Evolutionary conservation across 2,888 invertebrate genomes (phyloP).

Genomic region (Spatulosminthurus flaviceps): DNA sequence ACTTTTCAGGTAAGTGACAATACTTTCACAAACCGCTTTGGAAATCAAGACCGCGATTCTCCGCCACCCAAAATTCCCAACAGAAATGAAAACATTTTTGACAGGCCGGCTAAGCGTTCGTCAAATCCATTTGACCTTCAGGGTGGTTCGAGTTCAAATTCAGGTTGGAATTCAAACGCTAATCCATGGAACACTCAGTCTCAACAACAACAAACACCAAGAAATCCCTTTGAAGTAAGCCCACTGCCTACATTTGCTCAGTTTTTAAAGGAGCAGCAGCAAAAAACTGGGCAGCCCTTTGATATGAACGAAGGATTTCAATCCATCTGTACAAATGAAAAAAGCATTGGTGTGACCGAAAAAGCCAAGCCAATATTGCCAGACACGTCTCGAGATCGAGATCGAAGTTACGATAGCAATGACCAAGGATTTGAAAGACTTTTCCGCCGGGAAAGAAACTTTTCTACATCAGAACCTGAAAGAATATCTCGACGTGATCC

Average conservation of each 20-base stretch:
- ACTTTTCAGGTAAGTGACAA: not conserved
- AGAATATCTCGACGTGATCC: slow-evolving; percentile 5
- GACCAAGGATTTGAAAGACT: slow-evolving; percentile 48
- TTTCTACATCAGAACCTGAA: too few relatives aligned
- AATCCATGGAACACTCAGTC: slow-evolving; percentile 48
- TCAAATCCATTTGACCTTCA: slow-evolving; percentile 48
- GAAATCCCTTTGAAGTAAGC: slow-evolving; percentile 54
- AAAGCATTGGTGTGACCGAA: not conserved
- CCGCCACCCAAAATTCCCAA: slow-evolving; percentile 20
- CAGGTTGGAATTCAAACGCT: not conserved
- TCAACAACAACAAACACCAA: not conserved
- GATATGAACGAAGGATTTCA: slow-evolving; percentile 32
- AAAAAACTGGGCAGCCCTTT: slow-evolving; percentile 51
- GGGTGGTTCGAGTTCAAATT: not conserved
- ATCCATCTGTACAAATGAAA: not conserved
- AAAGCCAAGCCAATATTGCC: too few relatives aligned
- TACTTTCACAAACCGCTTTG: slow-evolving; percentile 10
- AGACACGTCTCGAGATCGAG: not conserved
- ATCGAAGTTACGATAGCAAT: not conserved
- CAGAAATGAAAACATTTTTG: slow-evolving; percentile 33
- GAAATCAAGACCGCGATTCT: slow-evolving; percentile 18
- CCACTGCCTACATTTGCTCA: not conserved
- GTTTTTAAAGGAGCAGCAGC: slow-evolving; percentile 37
- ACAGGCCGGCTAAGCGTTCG: slow-evolving; percentile 7
- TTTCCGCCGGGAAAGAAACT: slow-evolving; percentile 27